phyloP scores from a whole-genome alignment of 2,888 invertebrate species.

The Melolontha melolontha region DNA sequence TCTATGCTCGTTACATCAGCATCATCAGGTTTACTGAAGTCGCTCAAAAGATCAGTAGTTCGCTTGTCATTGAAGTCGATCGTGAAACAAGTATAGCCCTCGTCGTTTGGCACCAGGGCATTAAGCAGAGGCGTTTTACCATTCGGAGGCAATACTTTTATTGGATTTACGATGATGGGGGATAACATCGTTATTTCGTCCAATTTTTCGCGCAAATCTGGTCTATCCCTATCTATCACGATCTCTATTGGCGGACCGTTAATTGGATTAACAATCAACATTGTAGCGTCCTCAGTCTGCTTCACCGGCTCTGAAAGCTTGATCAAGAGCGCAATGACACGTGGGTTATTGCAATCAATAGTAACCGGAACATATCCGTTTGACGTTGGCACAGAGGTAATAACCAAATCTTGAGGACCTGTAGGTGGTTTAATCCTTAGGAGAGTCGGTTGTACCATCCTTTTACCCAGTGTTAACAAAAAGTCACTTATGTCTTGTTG shows the following conservation, averaged over 20 bases:
- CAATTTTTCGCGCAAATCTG: neutral
- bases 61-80: slow-evolving; percentile 8
- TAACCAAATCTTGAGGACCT: too few relatives aligned
- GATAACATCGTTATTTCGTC: neutral
- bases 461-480: too few relatives aligned
- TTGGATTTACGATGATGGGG: neutral
- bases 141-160: neutral
- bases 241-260: neutral
- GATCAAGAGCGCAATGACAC: too few relatives aligned
- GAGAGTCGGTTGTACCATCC: too few relatives aligned
- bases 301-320: neutral
- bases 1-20: too few relatives aligned
- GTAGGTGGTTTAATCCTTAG: too few relatives aligned
- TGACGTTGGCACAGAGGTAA: too few relatives aligned
- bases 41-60: too few relatives aligned
- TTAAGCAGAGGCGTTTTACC: slow-evolving; percentile 3
- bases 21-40: too few relatives aligned
- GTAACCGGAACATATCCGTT: too few relatives aligned
- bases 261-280: neutral
- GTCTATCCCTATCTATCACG: neutral
- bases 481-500: too few relatives aligned
- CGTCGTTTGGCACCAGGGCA: slow-evolving; percentile 5
- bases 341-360: too few relatives aligned
- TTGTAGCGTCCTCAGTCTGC: neutral
- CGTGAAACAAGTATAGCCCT: neutral